These are phyloP conservation scores for Drosophila bipectinata DNA, from an alignment of 1,140 invertebrate species.

Conservation along the genomic window DNA sequence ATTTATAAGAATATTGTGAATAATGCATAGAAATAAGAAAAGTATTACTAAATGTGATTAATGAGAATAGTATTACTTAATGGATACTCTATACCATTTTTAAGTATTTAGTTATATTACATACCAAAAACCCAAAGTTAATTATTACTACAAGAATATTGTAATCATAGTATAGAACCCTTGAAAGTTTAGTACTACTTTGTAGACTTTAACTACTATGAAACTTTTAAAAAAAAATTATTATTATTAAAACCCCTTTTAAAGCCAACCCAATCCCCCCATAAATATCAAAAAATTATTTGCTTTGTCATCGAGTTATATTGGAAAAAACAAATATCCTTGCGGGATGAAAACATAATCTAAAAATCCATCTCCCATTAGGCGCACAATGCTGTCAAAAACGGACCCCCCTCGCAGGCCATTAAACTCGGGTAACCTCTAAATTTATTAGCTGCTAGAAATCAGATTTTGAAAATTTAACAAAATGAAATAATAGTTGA, in stretches of 20 bases:
- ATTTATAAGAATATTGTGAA: too few species aligned
- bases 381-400: constrained; percentile 5
- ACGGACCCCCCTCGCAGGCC: constrained; percentile 5
- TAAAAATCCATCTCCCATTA: constrained; percentile 3
- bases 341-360: neutral
- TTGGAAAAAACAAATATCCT: neutral
- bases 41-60: too few species aligned
- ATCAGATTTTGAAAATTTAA: constrained; percentile 45
- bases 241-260: neutral
- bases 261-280: neutral
- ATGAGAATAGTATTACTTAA: too few species aligned
- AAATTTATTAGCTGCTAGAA: constrained; percentile 44
- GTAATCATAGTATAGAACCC: too few species aligned
- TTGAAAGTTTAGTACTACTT: too few species aligned
- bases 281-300: neutral
- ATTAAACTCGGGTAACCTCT: constrained; percentile 19
- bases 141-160: too few species aligned
- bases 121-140: too few species aligned
- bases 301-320: constrained; percentile 3
- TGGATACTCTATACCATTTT: too few species aligned
- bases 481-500: constrained; percentile 39
- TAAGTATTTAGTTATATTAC: too few species aligned
- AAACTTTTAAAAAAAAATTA: too few species aligned
- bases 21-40: too few species aligned
- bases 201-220: too few species aligned